Evolutionary conservation across 1,140 invertebrate species (phyloP).

Genomic region (Matsumurasca onukii): DNA sequence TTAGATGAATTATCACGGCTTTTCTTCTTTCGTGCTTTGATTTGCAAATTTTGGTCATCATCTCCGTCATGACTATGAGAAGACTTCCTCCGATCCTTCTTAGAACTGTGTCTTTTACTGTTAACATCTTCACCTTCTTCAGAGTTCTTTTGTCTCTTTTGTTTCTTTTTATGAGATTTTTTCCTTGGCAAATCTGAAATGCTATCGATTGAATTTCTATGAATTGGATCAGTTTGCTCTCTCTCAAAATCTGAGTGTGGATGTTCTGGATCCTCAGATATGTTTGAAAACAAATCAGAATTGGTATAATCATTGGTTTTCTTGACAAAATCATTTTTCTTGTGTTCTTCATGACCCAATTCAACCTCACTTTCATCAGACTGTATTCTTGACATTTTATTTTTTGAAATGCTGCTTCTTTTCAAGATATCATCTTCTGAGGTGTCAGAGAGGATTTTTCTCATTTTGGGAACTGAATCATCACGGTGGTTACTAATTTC

Average conservation of each 20-base stretch:
- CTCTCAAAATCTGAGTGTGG: slow-evolving; percentile 15
- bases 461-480: slow-evolving; percentile 50
- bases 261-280: slow-evolving; percentile 34
- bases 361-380: slow-evolving; percentile 62
- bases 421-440: slow-evolving; percentile 53
- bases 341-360: slow-evolving; percentile 41
- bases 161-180: slow-evolving; percentile 79
- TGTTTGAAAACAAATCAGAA: slow-evolving; percentile 31
- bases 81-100: slow-evolving; percentile 42
- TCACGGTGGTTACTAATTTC: slow-evolving; percentile 57
- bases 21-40: slow-evolving; percentile 61
- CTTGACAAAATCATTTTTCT: slow-evolving; percentile 5
- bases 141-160: slow-evolving; percentile 70
- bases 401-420: slow-evolving; percentile 49
- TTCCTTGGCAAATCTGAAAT: slow-evolving; percentile 51
- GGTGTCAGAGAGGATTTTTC: slow-evolving; percentile 57
- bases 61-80: slow-evolving; percentile 44
- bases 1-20: slow-evolving; percentile 45
- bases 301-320: slow-evolving; percentile 17
- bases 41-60: slow-evolving; percentile 60
- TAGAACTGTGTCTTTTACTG: slow-evolving; percentile 47
- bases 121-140: slow-evolving; percentile 37
- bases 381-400: slow-evolving; percentile 56
- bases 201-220: slow-evolving; percentile 37
- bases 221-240: slow-evolving; percentile 20